Evolutionary conservation across 1,140 invertebrate genomes (phyloP), one percentile per base, ranked within the genome.

Genomic region (Kradibia gibbosae): DNA sequence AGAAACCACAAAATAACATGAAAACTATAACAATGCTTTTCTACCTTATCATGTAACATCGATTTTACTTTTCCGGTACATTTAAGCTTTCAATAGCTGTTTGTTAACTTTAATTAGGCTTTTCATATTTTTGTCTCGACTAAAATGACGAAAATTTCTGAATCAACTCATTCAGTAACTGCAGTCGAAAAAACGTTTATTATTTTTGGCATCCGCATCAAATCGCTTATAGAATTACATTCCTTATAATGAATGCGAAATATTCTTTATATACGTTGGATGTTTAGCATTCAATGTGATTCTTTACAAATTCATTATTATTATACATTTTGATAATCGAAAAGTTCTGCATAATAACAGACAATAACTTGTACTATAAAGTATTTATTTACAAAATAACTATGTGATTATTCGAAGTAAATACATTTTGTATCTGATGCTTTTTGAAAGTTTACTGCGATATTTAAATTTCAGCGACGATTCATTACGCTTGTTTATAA

Each of bases 11-110:
- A 67, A 67, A n/a, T 36, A 65, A 65, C 60, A 65, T 67, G 62
- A 22, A 67, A 67, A 67, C 34, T 39, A 67, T 67, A 67, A 67
- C 60, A 65, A 65, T 65, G 60, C 60, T 20, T 65, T 65, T 65
- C 28, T 65, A 31, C 60, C 28, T 65, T 65, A 34, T 65, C 60
- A 65, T 36, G 60, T 36, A 36, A 65, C 4, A 31, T 36, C 13
- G 31, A 36, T 36, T 36, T 11, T 20, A 4, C 60, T 7, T 10
- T 36, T 36, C 25, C 3, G 10, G 25, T 65, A 0, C 17, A 67
- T 39, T 36, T 67, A 67, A 3, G n/a, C 20, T n/a, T 36, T 11
- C 10, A 39, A 67, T 28, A 39, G 10, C 39, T 39, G 17, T 39
- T 22, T 17, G 4, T 20, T 39, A 11, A 39, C 0, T 39, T 39